Evolutionary conservation across 2,888 invertebrate genomes (phyloP), one percentile per base, ranked within the genome.

Genomic region (Ornithoptera priamus): DNA sequence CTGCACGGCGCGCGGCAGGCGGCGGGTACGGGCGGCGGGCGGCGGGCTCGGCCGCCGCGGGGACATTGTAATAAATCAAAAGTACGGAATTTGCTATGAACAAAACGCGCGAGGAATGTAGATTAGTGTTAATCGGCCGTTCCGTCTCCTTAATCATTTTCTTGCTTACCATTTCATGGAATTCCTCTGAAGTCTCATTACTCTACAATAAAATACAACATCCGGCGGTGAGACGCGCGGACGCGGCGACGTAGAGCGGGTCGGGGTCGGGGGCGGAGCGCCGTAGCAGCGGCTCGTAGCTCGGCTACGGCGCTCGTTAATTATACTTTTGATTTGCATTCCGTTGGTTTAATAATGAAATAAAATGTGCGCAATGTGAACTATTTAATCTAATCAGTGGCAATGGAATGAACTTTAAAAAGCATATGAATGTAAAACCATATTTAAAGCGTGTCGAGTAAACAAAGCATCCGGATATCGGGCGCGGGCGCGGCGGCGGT

Each of bases 251-350:
- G 87, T 85, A 82, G 83, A 76, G 60, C 60, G 76, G 73, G 74
- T 69, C 71, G 73, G 77, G 76, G 76, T 65, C 78, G 77, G 76
- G n/a, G n/a, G 39, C 78, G 77, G 81, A 73, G 75, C 24, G 72
- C 77, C 82, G 82, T 83, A 82, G 74, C 77, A 84, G 74, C 77
- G 85, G 84, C 83, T 73, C 75, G 65, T 39, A 39, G 39, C 39
- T 4, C 10, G 39, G 8, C 39, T 7, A 8, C 39, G 39, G 10
- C 39, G 39, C 63, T 59, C 60, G 39, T 65, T 59, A 68, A 61
- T 69, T 65, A 61, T 10, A 10, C 7, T 57, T 56, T 24, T 42
- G 24, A 69, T 69, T 65, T 69, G 65, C 69, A 69, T 69, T 56
- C 46, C 22, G 53, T 61, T 20, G 57, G 42, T 24, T 7, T 61